phyloP scores from a whole-genome alignment of 2,888 invertebrate species.

The Leptopilina drosophilae region DNA sequence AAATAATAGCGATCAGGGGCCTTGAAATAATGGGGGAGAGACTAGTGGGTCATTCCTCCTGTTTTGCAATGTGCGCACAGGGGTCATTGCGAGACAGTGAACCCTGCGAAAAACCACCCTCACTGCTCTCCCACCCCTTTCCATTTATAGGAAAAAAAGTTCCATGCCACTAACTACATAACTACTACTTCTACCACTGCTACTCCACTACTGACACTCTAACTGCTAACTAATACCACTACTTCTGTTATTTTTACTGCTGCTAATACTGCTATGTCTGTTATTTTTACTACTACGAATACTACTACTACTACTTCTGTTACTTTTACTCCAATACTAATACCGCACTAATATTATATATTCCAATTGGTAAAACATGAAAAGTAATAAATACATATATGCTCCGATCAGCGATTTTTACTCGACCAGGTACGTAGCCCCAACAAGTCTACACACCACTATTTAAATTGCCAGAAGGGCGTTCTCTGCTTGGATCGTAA shows the following conservation, averaged over 20 bases:
- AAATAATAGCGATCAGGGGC: too few relatives aligned
- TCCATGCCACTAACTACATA: conserved; percentile 54
- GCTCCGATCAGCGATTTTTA: conserved; percentile 9
- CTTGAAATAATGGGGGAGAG: conserved; percentile 50
- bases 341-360: neutral
- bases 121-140: conserved; percentile 19
- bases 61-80: conserved; percentile 62
- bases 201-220: too few relatives aligned
- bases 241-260: too few relatives aligned
- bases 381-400: conserved; percentile 15
- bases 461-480: conserved; percentile 14
- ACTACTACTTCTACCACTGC: neutral
- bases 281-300: too few relatives aligned
- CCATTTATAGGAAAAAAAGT: conserved; percentile 51
- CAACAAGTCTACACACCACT: neutral
- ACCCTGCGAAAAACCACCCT: conserved; percentile 62
- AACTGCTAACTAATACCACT: too few relatives aligned
- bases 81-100: conserved; percentile 73
- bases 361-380: conserved; percentile 9
- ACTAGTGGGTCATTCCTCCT: conserved; percentile 72
- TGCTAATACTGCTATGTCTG: too few relatives aligned
- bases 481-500: conserved; percentile 6
- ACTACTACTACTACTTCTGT: neutral
- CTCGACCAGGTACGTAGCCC: neutral
- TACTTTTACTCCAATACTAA: too few relatives aligned